Base-by-base conservation (phyloP, 2,797 vertebrate species). In the Gymnoscopelus microlampas region DNA sequence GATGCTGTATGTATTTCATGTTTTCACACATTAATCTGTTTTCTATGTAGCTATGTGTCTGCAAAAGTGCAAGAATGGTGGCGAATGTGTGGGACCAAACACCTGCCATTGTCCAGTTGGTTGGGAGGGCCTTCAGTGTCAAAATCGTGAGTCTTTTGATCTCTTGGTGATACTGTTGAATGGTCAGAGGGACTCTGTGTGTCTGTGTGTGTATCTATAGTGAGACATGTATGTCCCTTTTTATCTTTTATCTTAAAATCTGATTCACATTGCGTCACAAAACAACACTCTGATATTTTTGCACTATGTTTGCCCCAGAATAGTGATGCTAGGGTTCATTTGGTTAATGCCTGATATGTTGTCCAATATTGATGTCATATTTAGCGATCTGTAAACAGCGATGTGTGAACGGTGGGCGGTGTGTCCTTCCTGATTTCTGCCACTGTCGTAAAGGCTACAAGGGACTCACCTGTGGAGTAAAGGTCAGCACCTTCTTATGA, bases 111-210 rank as follows among this genome's bases (percentile, higher is more conserved):
- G 97, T 69, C 86, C 90, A n/a, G 6, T 68, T 0, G 90, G 94
- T 53, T 97, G 96, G 97, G 96, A 96, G 81, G 96, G 96, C 60
- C 79, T 88, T 11, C 94, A 94, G 68, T 97, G 97, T 85, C 96
- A 98, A 86, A 95, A 85, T 73, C 84, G 94, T 97, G 93, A 95
- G 96, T 90, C 32, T 19, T 48, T 5, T 64, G 10, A 53, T 51
- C 47, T 4, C 2, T 2, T 15, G 0, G 60, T 15, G 12, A 69
- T 19, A 63, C 32, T 57, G 11, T 63, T 14, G 4, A 29, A 13
- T 44, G 39, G 35, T 35, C 3, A 35, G 39, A 44, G 2, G 39
- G 39, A 39, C 35, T 7, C 35, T 19, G 19, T 19, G 1, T 19
- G 26, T 29, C 39, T 29, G 32, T 35, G 32, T 35, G 5, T 35